phyloP scores from a whole-genome alignment of 2,888 invertebrate genomes.

The Sympetrum striolatum region DNA sequence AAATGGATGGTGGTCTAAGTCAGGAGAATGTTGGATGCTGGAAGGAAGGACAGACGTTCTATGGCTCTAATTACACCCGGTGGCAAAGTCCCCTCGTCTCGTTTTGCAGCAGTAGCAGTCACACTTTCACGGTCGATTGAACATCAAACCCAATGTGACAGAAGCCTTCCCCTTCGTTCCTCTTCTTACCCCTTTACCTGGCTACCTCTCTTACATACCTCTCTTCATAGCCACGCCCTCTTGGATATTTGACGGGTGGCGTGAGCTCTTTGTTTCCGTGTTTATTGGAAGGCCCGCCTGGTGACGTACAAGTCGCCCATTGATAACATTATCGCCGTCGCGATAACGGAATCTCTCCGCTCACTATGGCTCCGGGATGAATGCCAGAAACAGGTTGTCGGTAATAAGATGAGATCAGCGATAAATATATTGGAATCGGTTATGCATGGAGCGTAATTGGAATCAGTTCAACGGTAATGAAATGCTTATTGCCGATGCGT shows the following conservation, averaged over 20 bases:
- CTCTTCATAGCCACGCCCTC: constrained; percentile 8
- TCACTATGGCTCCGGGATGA: not conserved
- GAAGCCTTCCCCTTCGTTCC: constrained; percentile 1
- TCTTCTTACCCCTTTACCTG: not conserved
- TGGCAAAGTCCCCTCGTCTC: constrained; percentile 16
- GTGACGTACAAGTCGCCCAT: not conserved
- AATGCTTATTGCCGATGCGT: not conserved
- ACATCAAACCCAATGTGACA: constrained; percentile 35
- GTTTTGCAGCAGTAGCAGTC: constrained; percentile 42
- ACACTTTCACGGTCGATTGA: constrained; percentile 44
- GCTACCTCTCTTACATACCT: not conserved
- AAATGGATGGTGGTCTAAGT: not conserved
- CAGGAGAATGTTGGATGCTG: not conserved
- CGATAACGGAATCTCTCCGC: not conserved
- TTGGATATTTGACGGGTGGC: constrained; percentile 12
- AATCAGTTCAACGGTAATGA: not conserved
- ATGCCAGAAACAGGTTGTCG: not conserved
- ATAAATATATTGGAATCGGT: not conserved
- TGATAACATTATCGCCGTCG: not conserved
- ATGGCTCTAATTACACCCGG: constrained; percentile 27
- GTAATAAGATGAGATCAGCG: not conserved
- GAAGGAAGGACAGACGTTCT: not conserved
- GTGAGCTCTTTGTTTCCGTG: constrained; percentile 27
- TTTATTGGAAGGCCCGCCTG: constrained; percentile 1
- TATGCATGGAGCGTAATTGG: not conserved